Conservation (phyloP, 1,140 invertebrate genomes). For the Mylabris phalerata region DNA sequence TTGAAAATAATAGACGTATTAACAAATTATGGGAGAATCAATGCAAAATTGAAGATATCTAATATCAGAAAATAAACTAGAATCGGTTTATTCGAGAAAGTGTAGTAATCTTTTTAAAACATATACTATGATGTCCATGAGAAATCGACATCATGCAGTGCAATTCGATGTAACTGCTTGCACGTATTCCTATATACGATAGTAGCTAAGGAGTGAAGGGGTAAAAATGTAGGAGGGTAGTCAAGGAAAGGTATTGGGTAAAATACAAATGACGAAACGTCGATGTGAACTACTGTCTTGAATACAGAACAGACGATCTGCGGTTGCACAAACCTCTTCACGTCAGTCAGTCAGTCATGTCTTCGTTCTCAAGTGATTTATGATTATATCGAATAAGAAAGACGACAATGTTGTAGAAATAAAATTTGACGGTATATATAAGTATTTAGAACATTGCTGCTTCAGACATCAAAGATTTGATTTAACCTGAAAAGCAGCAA, state of each 20-base stretch:
- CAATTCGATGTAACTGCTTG: constrained; percentile 23
- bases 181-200: constrained; percentile 29
- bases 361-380: constrained; percentile 24
- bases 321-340: constrained; percentile 22
- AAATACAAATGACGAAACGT: constrained; percentile 35
- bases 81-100: constrained; percentile 9
- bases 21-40: background rate
- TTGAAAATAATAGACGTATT: too few relatives aligned
- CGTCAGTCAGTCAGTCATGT: constrained; percentile 18
- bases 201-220: constrained; percentile 18
- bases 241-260: constrained; percentile 27
- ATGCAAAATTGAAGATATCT: constrained; percentile 8
- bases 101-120: constrained; percentile 4
- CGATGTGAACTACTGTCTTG: constrained; percentile 30
- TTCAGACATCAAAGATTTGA: constrained; percentile 17
- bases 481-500: constrained; percentile 12
- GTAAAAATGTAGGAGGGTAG: constrained; percentile 19
- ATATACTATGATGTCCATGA: constrained; percentile 15
- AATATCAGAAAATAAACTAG: constrained; percentile 8
- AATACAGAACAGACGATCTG: constrained; percentile 31
- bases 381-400: constrained; percentile 23
- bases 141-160: constrained; percentile 19
- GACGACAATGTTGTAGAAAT: constrained; percentile 21
- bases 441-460: background rate
- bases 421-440: constrained; percentile 21